phyloP scores from a whole-genome alignment of 1,140 invertebrate species.

The Hylaeus volcanicus region DNA sequence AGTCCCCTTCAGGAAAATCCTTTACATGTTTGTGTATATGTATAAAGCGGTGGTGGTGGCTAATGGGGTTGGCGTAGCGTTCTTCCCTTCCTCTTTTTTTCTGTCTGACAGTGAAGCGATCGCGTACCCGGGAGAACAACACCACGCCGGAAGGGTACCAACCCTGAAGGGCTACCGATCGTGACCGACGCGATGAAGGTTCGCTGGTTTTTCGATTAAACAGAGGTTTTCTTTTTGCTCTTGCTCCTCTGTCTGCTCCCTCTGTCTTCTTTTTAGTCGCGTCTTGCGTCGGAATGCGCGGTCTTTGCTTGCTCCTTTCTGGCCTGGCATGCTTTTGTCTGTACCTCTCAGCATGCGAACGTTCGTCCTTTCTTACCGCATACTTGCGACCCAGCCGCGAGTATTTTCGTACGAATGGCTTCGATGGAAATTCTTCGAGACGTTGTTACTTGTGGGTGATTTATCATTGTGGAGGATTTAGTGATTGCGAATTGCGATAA shows the following conservation, averaged over 20 bases:
- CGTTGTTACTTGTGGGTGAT: no score
- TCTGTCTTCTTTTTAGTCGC: not conserved
- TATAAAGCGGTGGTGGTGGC: conserved; percentile 58
- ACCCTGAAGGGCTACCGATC: conserved; percentile 74
- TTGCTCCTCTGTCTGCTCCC: not conserved
- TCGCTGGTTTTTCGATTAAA: conserved; percentile 66
- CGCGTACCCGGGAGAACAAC: conserved; percentile 83
- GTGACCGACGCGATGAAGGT: conserved; percentile 74
- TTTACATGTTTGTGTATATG: not conserved
- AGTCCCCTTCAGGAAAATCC: no score
- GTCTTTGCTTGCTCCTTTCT: conserved; percentile 24
- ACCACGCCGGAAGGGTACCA: conserved; percentile 78
- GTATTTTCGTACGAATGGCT: no score
- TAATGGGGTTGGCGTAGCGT: conserved; percentile 69
- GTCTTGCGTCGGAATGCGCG: conserved; percentile 10
- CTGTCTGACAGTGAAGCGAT: conserved; percentile 81
- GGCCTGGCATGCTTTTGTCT: not conserved
- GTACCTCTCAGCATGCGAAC: conserved; percentile 6
- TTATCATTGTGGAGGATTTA: no score
- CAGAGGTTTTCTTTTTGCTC: conserved; percentile 28
- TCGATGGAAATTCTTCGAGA: no score
- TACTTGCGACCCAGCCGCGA: no score
- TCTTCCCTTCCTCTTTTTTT: conserved; percentile 67
- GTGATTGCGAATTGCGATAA: no score
- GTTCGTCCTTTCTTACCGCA: not conserved